Conservation (phyloP, 64 coral and sea anemone species). For the Montipora cactus region DNA sequence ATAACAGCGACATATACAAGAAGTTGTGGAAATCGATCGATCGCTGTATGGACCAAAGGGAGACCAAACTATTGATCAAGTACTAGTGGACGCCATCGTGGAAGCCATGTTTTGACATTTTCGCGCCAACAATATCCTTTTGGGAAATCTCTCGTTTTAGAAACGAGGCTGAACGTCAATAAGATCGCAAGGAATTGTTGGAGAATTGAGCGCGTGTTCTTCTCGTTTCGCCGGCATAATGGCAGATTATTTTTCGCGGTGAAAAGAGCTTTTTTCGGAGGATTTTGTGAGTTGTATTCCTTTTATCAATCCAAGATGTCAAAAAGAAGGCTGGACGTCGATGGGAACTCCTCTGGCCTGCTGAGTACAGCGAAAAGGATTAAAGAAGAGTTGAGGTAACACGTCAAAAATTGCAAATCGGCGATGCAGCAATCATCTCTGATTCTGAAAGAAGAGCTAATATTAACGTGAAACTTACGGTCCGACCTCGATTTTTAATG, state of each 20-base stretch:
- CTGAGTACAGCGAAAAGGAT: slow-evolving; percentile 89
- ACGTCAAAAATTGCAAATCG: too few species aligned
- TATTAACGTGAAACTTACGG: too few species aligned
- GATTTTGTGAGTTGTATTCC: background rate
- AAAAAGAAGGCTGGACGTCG: slow-evolving; percentile 94
- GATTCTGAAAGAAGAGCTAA: background rate
- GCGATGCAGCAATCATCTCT: background rate
- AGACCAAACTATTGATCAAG: too few species aligned
- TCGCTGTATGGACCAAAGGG: too few species aligned
- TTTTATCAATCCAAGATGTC: slow-evolving; percentile 70
- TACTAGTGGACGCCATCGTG: too few species aligned
- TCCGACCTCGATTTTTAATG: too few species aligned
- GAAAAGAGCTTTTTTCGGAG: background rate
- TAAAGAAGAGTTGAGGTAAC: slow-evolving; percentile 83
- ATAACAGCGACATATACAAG: too few species aligned
- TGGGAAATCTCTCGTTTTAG: background rate
- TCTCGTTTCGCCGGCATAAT: slow-evolving; percentile 1
- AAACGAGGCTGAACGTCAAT: background rate
- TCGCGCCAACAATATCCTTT: too few species aligned
- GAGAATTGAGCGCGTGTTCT: background rate
- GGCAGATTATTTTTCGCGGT: background rate
- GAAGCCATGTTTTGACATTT: too few species aligned
- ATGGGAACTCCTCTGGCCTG: slow-evolving; percentile 55
- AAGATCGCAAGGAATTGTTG: slow-evolving; percentile 13
- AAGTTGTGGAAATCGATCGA: too few species aligned